Evolutionary conservation across 1,140 invertebrate species (phyloP).

Genomic region (Danaus plexippus): DNA sequence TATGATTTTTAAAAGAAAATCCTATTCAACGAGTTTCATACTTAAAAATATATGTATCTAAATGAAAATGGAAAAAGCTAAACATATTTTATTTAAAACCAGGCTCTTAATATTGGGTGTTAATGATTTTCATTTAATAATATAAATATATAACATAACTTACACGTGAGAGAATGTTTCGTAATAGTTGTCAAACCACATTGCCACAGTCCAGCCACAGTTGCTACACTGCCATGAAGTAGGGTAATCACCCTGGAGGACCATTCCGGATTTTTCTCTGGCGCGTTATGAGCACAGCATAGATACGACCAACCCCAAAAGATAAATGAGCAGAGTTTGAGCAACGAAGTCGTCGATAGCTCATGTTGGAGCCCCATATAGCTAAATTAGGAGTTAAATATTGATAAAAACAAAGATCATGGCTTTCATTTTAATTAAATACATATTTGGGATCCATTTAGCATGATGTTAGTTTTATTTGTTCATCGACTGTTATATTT

Average conservation of each 20-base stretch:
- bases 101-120: neutral
- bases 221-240: slow-evolving; percentile 57
- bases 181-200: slow-evolving; percentile 39
- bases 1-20: no score
- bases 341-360: slow-evolving; percentile 29
- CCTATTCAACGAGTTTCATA: no score
- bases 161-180: slow-evolving; percentile 35
- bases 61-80: no score
- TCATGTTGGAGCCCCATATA: slow-evolving; percentile 32
- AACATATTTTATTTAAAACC: no score
- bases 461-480: no score
- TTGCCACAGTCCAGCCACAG: slow-evolving; percentile 53
- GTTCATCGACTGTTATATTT: no score
- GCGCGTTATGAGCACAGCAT: slow-evolving; percentile 16
- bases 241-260: slow-evolving; percentile 55
- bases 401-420: no score
- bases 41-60: no score
- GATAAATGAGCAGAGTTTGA: slow-evolving; percentile 48
- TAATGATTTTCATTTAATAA: neutral
- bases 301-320: slow-evolving; percentile 49
- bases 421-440: no score
- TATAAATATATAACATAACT: slow-evolving; percentile 16
- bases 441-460: no score
- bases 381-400: neutral
- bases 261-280: slow-evolving; percentile 52